Conservation (phyloP, 92 coral and sea anemone genomes). For the Parazoanthus darwini region DNA sequence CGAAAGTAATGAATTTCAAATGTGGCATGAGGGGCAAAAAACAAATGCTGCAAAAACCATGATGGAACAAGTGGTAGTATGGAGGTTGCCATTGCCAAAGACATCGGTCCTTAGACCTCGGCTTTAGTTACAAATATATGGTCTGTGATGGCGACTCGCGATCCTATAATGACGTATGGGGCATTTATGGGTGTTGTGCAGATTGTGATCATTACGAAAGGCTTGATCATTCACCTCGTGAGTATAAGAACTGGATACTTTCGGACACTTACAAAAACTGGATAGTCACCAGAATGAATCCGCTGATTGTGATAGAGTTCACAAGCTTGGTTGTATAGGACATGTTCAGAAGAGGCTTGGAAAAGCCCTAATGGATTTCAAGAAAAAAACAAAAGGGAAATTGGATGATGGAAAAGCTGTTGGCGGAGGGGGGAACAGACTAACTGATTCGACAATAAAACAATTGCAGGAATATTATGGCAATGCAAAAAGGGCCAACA, state of each 20-base stretch:
- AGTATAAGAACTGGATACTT: background rate
- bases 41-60: background rate
- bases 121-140: constrained; percentile 39
- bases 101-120: background rate
- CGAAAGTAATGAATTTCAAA: background rate
- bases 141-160: constrained; percentile 36
- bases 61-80: constrained; percentile 13
- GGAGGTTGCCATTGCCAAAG: background rate
- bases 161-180: constrained; percentile 38
- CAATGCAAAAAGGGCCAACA: too few species aligned
- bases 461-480: too few species aligned
- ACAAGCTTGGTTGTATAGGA: too few species aligned
- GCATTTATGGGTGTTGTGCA: constrained; percentile 37
- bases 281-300: background rate
- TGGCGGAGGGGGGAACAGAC: too few species aligned
- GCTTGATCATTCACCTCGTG: background rate
- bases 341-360: too few species aligned
- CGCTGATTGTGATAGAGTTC: constrained; percentile 4
- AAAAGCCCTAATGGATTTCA: too few species aligned
- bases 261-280: background rate
- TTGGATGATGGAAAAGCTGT: too few species aligned
- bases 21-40: background rate
- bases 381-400: too few species aligned
- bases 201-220: constrained; percentile 38
- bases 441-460: too few species aligned